Evolutionary conservation across 2,888 invertebrate species (phyloP).

Genomic region (Leptinotarsa peninsularis): DNA sequence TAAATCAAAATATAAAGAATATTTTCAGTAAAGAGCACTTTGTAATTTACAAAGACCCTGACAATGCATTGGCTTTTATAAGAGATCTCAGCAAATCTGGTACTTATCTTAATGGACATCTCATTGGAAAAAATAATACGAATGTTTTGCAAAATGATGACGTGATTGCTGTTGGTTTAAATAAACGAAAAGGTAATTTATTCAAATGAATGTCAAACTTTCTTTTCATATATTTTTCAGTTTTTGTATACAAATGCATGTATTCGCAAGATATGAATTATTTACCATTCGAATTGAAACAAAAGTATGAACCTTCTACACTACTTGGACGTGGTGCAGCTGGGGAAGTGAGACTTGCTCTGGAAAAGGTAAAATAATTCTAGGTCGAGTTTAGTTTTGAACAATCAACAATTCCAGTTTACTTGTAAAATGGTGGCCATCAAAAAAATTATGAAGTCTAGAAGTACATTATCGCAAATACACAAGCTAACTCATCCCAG

Average conservation of each 20-base stretch:
- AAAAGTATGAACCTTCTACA: constrained; percentile 80
- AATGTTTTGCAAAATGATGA: constrained; percentile 78
- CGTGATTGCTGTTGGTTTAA: constrained; percentile 75
- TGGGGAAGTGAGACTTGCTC: constrained; percentile 84
- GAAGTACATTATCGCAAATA: constrained; percentile 63
- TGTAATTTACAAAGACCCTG: constrained; percentile 34
- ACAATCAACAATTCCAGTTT: constrained; percentile 64
- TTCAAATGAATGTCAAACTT: not conserved
- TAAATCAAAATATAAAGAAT: constrained; percentile 32
- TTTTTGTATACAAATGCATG: constrained; percentile 43
- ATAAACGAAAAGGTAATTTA: constrained; percentile 68
- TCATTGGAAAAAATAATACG: constrained; percentile 50
- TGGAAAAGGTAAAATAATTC: constrained; percentile 71
- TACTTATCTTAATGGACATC: constrained; percentile 40
- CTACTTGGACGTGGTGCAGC: constrained; percentile 86
- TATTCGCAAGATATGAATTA: constrained; percentile 32
- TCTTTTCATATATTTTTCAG: constrained; percentile 35
- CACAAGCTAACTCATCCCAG: constrained; percentile 70
- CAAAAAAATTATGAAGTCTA: constrained; percentile 84
- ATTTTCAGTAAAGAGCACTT: constrained; percentile 45
- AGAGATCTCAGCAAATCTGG: constrained; percentile 42
- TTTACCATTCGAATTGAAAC: constrained; percentile 74
- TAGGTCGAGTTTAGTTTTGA: not conserved
- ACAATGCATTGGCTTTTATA: constrained; percentile 37
- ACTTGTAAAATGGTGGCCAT: constrained; percentile 82